Percentiles rank a stretch among this genome's conserved stretches.
phyloP scores from a whole-genome alignment of 2,888 invertebrate species.

The Ormia ochracea region DNA sequence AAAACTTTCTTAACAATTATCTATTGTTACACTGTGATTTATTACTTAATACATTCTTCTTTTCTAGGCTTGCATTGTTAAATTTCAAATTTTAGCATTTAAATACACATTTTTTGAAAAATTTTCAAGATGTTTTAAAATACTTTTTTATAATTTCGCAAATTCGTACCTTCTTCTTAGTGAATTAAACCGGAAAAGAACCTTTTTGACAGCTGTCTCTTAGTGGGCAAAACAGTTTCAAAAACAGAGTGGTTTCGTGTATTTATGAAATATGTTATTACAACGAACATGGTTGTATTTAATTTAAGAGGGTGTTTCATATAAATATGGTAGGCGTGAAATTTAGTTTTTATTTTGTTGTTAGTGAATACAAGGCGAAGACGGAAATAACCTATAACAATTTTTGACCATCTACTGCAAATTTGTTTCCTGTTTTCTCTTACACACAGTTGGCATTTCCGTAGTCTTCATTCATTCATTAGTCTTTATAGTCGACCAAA shows the following conservation, averaged over 20 bases:
- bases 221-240: constrained; percentile 56
- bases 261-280: neutral
- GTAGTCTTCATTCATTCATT: no score
- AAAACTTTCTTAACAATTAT: constrained; percentile 6
- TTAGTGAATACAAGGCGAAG: no score
- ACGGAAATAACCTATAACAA: no score
- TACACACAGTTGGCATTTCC: no score
- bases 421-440: no score
- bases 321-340: no score
- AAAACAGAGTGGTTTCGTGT: constrained; percentile 12
- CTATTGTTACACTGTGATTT: neutral
- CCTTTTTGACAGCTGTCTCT: constrained; percentile 67
- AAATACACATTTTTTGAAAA: constrained; percentile 36
- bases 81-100: constrained; percentile 52
- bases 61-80: neutral
- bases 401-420: no score
- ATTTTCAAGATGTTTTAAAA: constrained; percentile 71
- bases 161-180: constrained; percentile 74
- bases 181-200: constrained; percentile 77
- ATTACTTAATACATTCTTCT: constrained; percentile 5
- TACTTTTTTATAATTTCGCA: constrained; percentile 64
- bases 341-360: neutral
- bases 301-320: neutral
- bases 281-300: neutral
- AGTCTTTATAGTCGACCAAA: no score